Percentiles rank a stretch among this genome's conserved stretches.
Evolutionary conservation across 35 echinoderm and acorn worm species (phyloP).

Genomic region (Diadema setosum): DNA sequence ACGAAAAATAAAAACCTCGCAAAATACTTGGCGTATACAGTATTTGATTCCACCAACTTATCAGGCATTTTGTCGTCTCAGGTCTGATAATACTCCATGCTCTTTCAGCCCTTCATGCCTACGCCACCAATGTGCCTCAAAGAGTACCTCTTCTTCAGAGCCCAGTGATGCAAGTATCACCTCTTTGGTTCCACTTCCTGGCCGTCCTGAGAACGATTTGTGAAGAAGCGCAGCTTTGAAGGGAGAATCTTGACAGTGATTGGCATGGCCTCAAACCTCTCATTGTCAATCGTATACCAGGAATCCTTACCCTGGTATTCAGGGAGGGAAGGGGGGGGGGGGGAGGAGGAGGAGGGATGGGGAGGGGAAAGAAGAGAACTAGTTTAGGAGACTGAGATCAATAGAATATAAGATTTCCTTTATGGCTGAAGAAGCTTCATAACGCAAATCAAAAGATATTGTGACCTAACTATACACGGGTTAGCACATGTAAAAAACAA

Average conservation of each 20-base stretch:
- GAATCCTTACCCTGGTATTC: slow-evolving; percentile 31
- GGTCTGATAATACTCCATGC: too few species aligned
- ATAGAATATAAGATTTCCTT: background rate
- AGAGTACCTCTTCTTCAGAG: too few species aligned
- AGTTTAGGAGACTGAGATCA: background rate
- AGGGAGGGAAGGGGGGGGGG: background rate
- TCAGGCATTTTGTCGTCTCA: too few species aligned
- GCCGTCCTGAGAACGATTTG: too few species aligned
- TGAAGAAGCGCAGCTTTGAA: slow-evolving; percentile 86
- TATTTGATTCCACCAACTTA: too few species aligned
- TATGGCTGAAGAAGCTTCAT: background rate
- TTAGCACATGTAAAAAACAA: background rate
- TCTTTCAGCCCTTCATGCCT: too few species aligned
- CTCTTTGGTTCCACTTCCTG: too few species aligned
- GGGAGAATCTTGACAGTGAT: slow-evolving; percentile 69
- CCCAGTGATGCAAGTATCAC: too few species aligned
- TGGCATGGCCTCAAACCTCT: slow-evolving; percentile 78
- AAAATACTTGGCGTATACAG: too few species aligned
- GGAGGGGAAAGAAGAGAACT: background rate
- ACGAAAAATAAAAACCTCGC: too few species aligned
- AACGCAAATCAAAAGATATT: background rate
- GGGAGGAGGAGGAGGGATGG: background rate
- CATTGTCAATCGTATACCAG: slow-evolving; percentile 88
- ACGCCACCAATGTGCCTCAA: too few species aligned
- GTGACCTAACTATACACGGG: too few species aligned